Evolutionary conservation across 2,888 invertebrate species (phyloP), one percentile per base, ranked within the genome.

Genomic region (Drosophila pseudotalamancana): DNA sequence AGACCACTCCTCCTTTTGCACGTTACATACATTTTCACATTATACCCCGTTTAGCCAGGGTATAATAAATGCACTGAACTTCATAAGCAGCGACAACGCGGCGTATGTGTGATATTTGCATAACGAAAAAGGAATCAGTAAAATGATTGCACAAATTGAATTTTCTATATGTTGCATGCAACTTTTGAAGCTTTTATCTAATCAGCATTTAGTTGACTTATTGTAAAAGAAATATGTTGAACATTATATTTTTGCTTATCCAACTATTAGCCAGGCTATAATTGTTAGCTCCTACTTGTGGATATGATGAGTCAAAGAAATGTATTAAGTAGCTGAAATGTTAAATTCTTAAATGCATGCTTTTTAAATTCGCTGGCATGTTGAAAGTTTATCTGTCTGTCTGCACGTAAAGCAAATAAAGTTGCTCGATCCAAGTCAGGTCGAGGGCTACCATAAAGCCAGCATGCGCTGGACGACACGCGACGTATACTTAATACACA

Each of bases 401-500:
- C 76, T 72, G 78, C 82, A 83, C 82, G 87, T 83, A 85, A 50
- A 9, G 43, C 50, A 82, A 82, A 83, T 83, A 83, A 83, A 86
- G 65, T 72, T 76, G 57, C 55, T 37, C 29, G 46, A 40, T 19
- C 12, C 31, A 50, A 72, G 64, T 50, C 66, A 50, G 57, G 65
- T 54, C 54, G 60, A 70, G 6, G 27, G 34, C 25, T 12, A 61
- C 49, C 64, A 50, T 46, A 51, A 74, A 71, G 68, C 62, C 83
- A 70, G n/a, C n/a, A 66, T 51, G 53, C 37, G 65, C 63, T 45
- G 85, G 76, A 75, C 84, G 61, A 66, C 68, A 83, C 77, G 72
- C 72, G 77, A 67, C 83, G 87, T 86, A 77, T 83, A 77, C 80
- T 74, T 80, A 86, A 86, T 75, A 78, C 68, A 67, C 87, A 82